Base-by-base conservation (phyloP, 2,113 vertebrate genomes). In the Malaclemys terrapin region DNA sequence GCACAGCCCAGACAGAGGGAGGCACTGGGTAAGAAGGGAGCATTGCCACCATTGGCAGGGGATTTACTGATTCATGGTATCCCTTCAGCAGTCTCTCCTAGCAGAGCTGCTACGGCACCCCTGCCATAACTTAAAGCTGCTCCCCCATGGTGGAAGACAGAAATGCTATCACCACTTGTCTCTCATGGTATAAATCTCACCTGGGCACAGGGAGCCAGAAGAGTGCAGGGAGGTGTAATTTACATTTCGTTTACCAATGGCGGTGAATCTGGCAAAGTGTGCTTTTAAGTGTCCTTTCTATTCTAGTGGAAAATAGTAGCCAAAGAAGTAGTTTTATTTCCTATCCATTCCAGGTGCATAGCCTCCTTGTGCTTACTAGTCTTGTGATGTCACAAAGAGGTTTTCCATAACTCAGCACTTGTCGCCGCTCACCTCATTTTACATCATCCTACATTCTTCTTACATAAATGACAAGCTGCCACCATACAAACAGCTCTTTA, bases 401-500 rank as follows among this genome's bases (percentile, higher is more conserved):
- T 91, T 88, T 84, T 91, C 80, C 91, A 29, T 87, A 89, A 50
- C 80, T 93, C 95, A 93, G 80, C 80, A 83, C 84, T 93, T 92
- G 84, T 87, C 82, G 79, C 56, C 87, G 91, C 45, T 91, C 52
- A 65, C 88, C 91, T 84, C 87, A 35, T 87, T 97, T 94, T 49
- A 49, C 17, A 5, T 80, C 85, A 75, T 53, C 38, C n/a, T 88
- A 52, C 9, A 10, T 47, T 16, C n/a, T 80, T 93, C 52, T 79
- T 80, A 24, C 85, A 65, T 91, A 93, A 89, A 90, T 95, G 94
- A 93, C n/a, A 95, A 97, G 78, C 65, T 95, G 87, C 53, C 92
- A 62, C 93, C 54, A 45, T 84, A 25, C 22, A 93, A 81, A 72
- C 49, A 87, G 47, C n/a, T 95, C 14, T 85, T 94, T 85, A 93